Evolutionary conservation across 2,113 vertebrate species (phyloP).

Genomic region (Peromyscus leucopus): DNA sequence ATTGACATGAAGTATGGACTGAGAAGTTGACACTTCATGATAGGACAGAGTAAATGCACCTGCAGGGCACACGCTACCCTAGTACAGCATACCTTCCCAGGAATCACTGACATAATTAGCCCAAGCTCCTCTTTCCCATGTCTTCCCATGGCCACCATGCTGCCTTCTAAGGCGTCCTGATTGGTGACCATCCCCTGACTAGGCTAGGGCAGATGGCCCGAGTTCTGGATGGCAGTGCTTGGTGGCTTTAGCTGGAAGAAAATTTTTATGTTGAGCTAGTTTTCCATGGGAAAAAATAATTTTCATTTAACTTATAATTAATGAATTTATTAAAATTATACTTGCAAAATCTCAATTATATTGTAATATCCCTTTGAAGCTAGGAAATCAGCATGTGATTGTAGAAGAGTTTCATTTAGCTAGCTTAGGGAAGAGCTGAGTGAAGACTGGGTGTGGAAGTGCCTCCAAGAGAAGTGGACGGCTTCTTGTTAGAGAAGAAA

Average conservation of each 20-base stretch:
- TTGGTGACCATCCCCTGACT: not conserved
- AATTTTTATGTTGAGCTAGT: not conserved
- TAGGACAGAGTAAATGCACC: not conserved
- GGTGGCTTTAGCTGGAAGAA: not conserved
- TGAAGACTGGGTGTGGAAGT: not conserved
- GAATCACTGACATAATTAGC: not conserved
- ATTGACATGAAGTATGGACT: not conserved
- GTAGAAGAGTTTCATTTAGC: not conserved
- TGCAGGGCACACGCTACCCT: not conserved
- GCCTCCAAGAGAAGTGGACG: not conserved
- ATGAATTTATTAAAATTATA: not conserved
- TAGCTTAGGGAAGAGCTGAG: not conserved
- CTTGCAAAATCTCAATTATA: not conserved
- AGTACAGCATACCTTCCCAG: no score
- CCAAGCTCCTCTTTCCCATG: not conserved
- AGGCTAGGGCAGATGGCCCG: not conserved
- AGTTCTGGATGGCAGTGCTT: not conserved
- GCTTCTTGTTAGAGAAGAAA: not conserved
- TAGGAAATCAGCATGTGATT: not conserved
- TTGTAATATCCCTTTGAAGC: not conserved
- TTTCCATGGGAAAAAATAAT: not conserved
- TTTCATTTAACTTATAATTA: conserved; percentile 15
- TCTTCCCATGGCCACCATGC: not conserved
- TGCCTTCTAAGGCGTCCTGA: not conserved
- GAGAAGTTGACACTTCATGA: not conserved